phyloP scores from a whole-genome alignment of 2,797 vertebrate genomes.

The Coracias cyanogaster region DNA sequence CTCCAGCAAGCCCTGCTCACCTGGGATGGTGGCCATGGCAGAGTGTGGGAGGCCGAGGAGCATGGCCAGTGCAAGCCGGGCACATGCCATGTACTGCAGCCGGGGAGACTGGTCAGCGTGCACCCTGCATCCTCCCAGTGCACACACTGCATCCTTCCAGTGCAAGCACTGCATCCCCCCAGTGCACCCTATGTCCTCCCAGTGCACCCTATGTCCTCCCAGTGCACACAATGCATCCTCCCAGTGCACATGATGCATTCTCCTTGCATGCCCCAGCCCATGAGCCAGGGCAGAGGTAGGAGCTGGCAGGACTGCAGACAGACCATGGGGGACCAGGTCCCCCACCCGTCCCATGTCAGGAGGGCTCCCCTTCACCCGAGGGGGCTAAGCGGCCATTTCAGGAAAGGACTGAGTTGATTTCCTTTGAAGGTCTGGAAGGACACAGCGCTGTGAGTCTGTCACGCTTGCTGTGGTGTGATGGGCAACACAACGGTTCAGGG shows the following conservation, averaged over 20 bases:
- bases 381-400: background rate
- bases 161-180: background rate
- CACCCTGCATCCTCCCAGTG: background rate
- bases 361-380: background rate
- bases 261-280: background rate
- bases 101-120: background rate
- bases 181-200: background rate
- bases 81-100: background rate
- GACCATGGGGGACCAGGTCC: accelerated
- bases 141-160: background rate
- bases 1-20: slow-evolving; percentile 14
- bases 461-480: background rate
- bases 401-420: background rate
- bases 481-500: background rate
- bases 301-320: background rate
- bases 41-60: background rate
- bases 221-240: background rate
- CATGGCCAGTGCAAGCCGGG: accelerated
- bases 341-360: background rate
- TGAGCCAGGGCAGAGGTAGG: background rate
- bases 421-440: background rate
- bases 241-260: background rate
- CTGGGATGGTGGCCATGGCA: background rate
- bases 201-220: background rate
- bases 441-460: accelerated